Percentiles rank a stretch among this genome's conserved stretches.
Conservation (phyloP, 1,140 invertebrate species). For the Bombus haemorrhoidalis region DNA sequence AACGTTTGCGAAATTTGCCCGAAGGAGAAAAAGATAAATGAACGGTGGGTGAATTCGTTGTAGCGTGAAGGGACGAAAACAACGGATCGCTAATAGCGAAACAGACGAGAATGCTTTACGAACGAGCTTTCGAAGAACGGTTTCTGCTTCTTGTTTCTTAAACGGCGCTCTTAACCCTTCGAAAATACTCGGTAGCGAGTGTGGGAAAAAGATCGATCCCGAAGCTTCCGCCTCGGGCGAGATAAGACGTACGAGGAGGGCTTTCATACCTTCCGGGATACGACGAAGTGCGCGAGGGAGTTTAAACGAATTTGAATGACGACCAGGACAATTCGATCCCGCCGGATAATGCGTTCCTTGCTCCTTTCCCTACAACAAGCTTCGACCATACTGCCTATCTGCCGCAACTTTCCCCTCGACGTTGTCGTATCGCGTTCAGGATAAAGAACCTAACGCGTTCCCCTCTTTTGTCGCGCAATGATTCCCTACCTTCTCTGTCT, state of each 20-base stretch:
- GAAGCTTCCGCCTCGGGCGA: slow-evolving; percentile 8
- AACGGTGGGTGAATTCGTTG: background rate
- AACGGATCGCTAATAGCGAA: background rate
- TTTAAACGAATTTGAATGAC: slow-evolving; percentile 67
- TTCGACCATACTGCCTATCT: background rate
- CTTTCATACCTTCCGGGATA: slow-evolving; percentile 25
- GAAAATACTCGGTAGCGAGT: slow-evolving; percentile 37
- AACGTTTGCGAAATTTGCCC: no score
- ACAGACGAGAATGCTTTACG: slow-evolving; percentile 22
- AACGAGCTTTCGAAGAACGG: slow-evolving; percentile 31
- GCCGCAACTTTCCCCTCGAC: background rate
- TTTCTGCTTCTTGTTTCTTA: slow-evolving; percentile 47
- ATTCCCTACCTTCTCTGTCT: no score
- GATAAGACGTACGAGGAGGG: slow-evolving; percentile 42
- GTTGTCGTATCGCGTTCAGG: background rate
- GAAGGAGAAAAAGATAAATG: background rate
- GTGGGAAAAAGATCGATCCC: slow-evolving; percentile 48
- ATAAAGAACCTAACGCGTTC: background rate
- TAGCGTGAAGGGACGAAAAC: background rate
- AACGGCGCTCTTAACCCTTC: slow-evolving; percentile 35
- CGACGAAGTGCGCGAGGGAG: slow-evolving; percentile 2
- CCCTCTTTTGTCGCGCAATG: background rate
- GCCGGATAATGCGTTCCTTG: background rate
- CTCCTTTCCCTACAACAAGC: slow-evolving; percentile 6
- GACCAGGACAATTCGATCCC: slow-evolving; percentile 56